Evolutionary conservation across 2,113 vertebrate species (phyloP).

Genomic region (Mola mola): DNA sequence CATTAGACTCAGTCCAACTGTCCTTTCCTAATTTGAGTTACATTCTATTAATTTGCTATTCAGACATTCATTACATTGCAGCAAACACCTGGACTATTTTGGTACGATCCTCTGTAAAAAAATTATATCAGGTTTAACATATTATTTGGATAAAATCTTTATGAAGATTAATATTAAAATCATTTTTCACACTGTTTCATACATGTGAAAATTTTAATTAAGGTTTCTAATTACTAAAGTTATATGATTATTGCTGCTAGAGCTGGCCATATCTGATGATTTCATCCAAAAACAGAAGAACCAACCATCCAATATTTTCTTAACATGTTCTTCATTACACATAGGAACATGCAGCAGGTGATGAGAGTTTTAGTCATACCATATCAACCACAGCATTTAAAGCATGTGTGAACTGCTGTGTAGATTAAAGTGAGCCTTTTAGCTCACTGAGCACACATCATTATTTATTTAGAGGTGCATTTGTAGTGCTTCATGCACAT

Average conservation of each 20-base stretch:
- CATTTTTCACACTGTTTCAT: not conserved
- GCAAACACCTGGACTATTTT: not conserved
- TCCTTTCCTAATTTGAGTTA: conserved; percentile 38
- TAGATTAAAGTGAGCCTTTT: conserved; percentile 3
- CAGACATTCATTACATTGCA: conserved; percentile 5
- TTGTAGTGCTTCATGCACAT: conserved; percentile 1
- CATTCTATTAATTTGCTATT: conserved; percentile 15
- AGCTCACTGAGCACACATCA: not conserved
- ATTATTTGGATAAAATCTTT: too few relatives aligned
- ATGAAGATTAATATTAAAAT: too few relatives aligned
- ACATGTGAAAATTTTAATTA: not conserved
- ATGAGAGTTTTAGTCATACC: not conserved
- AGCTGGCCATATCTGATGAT: too few relatives aligned
- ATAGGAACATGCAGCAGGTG: too few relatives aligned
- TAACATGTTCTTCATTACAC: too few relatives aligned
- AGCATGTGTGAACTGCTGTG: not conserved
- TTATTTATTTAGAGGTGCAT: conserved; percentile 25
- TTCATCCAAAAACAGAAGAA: not conserved
- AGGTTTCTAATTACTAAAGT: too few relatives aligned
- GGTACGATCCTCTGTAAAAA: too few relatives aligned
- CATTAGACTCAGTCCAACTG: conserved; percentile 7
- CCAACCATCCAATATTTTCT: too few relatives aligned
- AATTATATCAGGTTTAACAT: too few relatives aligned
- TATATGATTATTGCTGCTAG: not conserved
- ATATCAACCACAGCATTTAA: conserved; percentile 10